Evolutionary conservation across 1,140 invertebrate species (phyloP), one percentile per base, ranked within the genome.

Genomic region (Heterodera carotae): DNA sequence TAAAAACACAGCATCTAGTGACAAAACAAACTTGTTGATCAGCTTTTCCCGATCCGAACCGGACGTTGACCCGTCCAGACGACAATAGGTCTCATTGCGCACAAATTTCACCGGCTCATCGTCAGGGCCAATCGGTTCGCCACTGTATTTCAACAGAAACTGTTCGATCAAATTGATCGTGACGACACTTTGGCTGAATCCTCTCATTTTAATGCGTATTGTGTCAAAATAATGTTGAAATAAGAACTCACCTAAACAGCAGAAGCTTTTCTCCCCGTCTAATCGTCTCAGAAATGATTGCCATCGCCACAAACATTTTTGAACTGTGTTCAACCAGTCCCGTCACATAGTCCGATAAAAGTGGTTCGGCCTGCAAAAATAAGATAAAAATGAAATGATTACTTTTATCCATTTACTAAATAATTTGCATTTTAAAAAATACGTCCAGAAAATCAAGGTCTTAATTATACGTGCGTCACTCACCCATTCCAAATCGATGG

Each of bases 121-220:
- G 31, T 79, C 39, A n/a, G 60, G 48, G 5, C 48, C 48, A n/a
- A 69, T 70, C n/a, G 15, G 7, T 5, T 82, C 48, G 48, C 93
- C 80, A 96, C 92, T 90, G 83, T 91, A 92, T 83, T 91, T 91
- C 82, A 93, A 92, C 48, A 99, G 90, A 88, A 96, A 97, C 81
- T 95, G 93, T 91, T 99, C 97, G 78, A 99, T 93, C n/a, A 98
- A 90, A 91, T 96, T 94, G 60, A 99, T 89, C 0, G 96, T 98
- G 80, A 97, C 93, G 15, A 99, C 90, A 84, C 94, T 66, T 34
- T 97, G 88, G 97, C 95, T 97, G 85, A 31, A 89, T 72, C 25
- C 68, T 68, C 70, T 34, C 69, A 27, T 80, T 33, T 7, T 34
- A 7, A 69, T 79, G 34, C 25, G 33, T 36, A 76, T 36, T n/a